phyloP scores from a whole-genome alignment of 2,888 invertebrate genomes.

The Arenicola marina region DNA sequence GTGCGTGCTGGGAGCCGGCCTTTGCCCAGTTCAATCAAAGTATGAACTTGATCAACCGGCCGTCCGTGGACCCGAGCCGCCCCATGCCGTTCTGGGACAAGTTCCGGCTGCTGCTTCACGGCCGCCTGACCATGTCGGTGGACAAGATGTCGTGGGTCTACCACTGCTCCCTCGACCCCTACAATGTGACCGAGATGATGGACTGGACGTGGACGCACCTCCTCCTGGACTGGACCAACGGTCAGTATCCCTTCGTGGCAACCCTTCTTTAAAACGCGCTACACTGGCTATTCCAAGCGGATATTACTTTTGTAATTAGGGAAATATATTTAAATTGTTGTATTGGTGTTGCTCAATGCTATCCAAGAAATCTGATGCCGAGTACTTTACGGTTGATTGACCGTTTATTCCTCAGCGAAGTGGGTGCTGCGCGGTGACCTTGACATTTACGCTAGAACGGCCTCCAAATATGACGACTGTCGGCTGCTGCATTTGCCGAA shows the following conservation, averaged over 20 bases:
- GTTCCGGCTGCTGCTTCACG: conserved; percentile 87
- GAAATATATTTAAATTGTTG: too few relatives aligned
- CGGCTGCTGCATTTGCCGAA: conserved; percentile 88
- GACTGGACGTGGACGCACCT: conserved; percentile 94
- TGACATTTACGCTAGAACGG: conserved; percentile 93
- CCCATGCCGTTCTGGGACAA: conserved; percentile 99
- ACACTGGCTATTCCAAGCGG: too few relatives aligned
- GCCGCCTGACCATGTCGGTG: conserved; percentile 85
- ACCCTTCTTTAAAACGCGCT: too few relatives aligned
- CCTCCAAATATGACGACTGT: conserved; percentile 98
- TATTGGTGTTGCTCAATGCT: too few relatives aligned
- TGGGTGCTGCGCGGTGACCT: conserved; percentile 90
- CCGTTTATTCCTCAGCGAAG: conserved; percentile 64
- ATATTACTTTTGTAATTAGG: too few relatives aligned
- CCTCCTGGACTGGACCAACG: conserved; percentile 95
- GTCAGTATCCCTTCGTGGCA: conserved; percentile 61
- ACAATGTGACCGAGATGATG: conserved; percentile 99
- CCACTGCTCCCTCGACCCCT: conserved; percentile 96
- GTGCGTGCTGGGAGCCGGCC: conserved; percentile 99
- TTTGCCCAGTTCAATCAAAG: conserved; percentile 87
- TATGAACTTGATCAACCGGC: conserved; percentile 71
- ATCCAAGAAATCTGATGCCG: too few relatives aligned
- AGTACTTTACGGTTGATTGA: too few relatives aligned
- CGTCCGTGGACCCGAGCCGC: conserved; percentile 79
- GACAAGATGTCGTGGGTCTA: conserved; percentile 86